Base-by-base conservation (phyloP, 2,797 vertebrate species). In the Lycodopsis pacificus region DNA sequence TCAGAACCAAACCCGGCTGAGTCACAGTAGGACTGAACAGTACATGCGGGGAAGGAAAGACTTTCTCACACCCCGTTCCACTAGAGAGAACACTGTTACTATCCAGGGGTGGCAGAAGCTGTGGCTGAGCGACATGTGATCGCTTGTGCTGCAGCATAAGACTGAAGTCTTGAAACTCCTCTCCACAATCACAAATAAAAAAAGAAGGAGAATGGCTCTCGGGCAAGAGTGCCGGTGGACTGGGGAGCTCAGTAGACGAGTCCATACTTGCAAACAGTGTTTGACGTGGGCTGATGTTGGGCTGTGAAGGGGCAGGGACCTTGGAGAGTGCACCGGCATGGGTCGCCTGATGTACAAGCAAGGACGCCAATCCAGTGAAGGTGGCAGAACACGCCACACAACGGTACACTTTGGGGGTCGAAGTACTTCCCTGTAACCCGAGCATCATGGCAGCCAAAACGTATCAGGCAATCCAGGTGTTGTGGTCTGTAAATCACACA, bases 381-480 rank as follows among this genome's bases (percentile, higher is more conserved):
- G 94, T 94, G 44, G 94, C 94, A n/a, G 95, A 94, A 83, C 95
- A 96, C 1, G 95, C 94, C 83, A 95, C 91, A 84, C 95, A 96
- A 51, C 91, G 93, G 70, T 95, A 95, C 20, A 93, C 92, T 88
- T 95, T 96, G 49, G 91, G 73, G 5, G 93, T 70, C 0, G 93
- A 91, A 72, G 91, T 22, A 12, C 76, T 94, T 86, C 95, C 95
- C 77, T 95, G 94, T 66, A 96, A 86, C 2, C 95, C 95, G 61
- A 96, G 94, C 95, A 96, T 96, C 79, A 65, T 90, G 80, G 81
- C 79, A 82, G 57, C 56, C 71, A 70, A 42, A 34, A 53, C 6
- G 22, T 25, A 57, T 49, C 44, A 65, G 30, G 27, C n/a, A 44
- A 73, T 82, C 72, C 59, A 38, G 87, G 56, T n/a, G 22, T 46